Evolutionary conservation across 2,797 vertebrate species (phyloP).

Genomic region (Sebastes melanostomus): DNA sequence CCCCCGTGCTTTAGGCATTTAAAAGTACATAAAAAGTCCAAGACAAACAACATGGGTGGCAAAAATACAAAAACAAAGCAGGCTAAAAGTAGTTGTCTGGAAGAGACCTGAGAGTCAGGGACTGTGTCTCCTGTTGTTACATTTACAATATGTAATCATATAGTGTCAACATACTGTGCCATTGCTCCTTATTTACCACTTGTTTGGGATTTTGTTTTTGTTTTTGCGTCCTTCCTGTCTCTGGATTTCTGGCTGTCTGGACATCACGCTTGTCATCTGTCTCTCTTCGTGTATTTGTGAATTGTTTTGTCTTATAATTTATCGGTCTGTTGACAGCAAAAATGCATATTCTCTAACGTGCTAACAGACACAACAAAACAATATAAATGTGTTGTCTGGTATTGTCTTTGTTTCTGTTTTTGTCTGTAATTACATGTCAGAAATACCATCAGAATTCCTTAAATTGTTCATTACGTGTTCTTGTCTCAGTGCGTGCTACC

Average conservation of each 20-base stretch:
- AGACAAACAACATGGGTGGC: background rate
- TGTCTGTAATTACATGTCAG: background rate
- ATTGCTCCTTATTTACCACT: background rate
- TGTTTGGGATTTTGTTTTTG: background rate
- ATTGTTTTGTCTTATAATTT: background rate
- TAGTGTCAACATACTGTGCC: background rate
- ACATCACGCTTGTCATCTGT: background rate
- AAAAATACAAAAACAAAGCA: background rate
- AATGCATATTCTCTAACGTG: background rate
- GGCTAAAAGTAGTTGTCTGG: background rate
- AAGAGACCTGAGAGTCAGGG: background rate
- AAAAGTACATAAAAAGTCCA: background rate
- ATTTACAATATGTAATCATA: background rate
- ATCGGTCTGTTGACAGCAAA: background rate
- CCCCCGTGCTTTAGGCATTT: background rate
- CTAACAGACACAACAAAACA: background rate
- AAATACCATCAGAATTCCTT: background rate
- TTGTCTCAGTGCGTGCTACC: background rate
- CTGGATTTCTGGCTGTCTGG: background rate
- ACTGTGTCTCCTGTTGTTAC: background rate
- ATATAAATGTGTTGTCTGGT: background rate
- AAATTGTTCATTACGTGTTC: background rate
- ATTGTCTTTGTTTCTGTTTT: background rate
- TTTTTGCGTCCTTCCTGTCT: background rate
- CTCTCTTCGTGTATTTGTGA: background rate